These are phyloP conservation scores for Pyrrhopygopsis socrates DNA, from an alignment of 2,888 invertebrate species.

Conservation along the genomic window DNA sequence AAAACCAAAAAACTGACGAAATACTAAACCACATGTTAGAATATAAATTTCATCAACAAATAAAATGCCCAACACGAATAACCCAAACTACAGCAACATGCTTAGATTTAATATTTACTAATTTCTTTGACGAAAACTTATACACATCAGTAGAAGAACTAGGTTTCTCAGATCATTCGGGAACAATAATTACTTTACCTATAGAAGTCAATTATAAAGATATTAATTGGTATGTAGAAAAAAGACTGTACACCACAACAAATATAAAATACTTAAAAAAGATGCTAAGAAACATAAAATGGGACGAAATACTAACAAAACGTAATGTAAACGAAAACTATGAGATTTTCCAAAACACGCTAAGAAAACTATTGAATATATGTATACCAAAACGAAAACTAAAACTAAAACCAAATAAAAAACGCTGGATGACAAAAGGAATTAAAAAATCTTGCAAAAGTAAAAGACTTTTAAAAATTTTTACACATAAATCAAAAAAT, in stretches of 20 bases:
- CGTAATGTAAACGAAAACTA: background rate
- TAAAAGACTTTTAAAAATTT: background rate
- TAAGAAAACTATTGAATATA: background rate
- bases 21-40: slow-evolving; percentile 34
- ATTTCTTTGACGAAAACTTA: background rate
- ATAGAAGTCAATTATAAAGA: background rate
- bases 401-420: background rate
- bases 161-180: background rate
- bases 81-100: background rate
- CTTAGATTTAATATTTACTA: background rate
- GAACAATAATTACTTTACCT: background rate
- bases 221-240: background rate
- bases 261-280: background rate
- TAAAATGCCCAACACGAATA: background rate
- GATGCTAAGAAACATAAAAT: background rate
- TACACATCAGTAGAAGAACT: background rate
- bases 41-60: slow-evolving; percentile 48
- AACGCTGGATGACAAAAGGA: slow-evolving; percentile 5
- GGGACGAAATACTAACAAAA: background rate
- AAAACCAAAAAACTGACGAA: background rate
- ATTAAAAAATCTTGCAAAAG: background rate
- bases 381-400: background rate
- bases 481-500: background rate
- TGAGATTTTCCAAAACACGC: background rate
- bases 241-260: background rate